These are phyloP conservation scores for Standfussiana lucernea DNA, from an alignment of 2,888 invertebrate genomes.

Conservation along the genomic window DNA sequence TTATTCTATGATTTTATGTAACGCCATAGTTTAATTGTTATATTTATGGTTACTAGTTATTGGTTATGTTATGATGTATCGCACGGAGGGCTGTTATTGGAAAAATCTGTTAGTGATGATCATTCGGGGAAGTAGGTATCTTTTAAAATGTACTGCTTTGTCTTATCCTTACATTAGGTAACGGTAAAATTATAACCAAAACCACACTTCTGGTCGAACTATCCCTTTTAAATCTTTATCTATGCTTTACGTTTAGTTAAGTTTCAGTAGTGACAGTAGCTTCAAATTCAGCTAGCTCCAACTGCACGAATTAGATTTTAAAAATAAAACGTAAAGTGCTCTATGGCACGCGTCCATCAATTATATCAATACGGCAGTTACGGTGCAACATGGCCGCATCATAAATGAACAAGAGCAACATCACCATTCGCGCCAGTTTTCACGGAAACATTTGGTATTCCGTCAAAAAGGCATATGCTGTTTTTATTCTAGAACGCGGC, in stretches of 20 bases:
- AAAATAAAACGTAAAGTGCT: constrained; percentile 17
- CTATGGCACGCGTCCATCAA: constrained; percentile 18
- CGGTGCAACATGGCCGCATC: constrained; percentile 25
- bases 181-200: not conserved
- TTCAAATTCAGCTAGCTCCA: not conserved
- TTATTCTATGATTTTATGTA: constrained; percentile 47
- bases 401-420: constrained; percentile 19
- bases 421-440: constrained; percentile 14
- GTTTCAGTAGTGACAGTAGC: not conserved
- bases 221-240: not conserved
- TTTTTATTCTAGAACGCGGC: constrained; percentile 13
- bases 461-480: not conserved
- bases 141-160: not conserved
- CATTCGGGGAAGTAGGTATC: not conserved
- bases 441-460: constrained; percentile 17
- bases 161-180: not conserved
- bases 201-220: not conserved
- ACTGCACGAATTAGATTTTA: not conserved
- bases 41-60: constrained; percentile 55
- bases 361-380: constrained; percentile 18
- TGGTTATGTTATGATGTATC: constrained; percentile 15
- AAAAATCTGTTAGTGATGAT: not conserved
- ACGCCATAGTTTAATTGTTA: constrained; percentile 53
- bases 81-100: constrained; percentile 9
- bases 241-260: not conserved